Conservation (phyloP, 2,888 invertebrate genomes). For the Pseudococcus longispinus region DNA sequence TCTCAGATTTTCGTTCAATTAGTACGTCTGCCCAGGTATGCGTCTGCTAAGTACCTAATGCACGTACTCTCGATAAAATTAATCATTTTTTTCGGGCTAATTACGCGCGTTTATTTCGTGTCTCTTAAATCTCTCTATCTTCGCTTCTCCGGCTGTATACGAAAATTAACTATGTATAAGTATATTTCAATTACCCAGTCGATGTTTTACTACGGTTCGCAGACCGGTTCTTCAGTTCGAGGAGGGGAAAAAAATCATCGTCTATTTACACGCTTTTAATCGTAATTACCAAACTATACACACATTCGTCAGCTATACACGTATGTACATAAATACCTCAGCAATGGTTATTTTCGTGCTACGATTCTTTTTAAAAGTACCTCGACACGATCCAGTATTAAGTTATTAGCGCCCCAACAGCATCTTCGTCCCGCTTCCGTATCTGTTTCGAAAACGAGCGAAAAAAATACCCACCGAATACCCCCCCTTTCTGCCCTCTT, state of each 20-base stretch:
- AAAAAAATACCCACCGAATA: neutral
- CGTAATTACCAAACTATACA: neutral
- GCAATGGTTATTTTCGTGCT: neutral
- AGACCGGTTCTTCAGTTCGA: neutral
- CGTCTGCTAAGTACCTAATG: neutral
- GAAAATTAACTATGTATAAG: slow-evolving; percentile 13
- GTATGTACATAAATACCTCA: neutral
- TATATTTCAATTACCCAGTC: neutral
- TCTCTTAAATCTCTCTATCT: neutral
- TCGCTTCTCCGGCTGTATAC: neutral
- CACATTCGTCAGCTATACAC: neutral
- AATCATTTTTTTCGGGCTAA: slow-evolving; percentile 7
- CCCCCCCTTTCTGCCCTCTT: neutral
- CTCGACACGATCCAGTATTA: neutral
- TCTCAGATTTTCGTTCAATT: neutral
- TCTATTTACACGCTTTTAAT: slow-evolving; percentile 24
- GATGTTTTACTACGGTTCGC: neutral
- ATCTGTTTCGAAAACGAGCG: neutral
- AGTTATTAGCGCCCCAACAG: neutral
- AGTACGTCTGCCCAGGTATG: neutral
- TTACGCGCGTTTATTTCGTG: neutral
- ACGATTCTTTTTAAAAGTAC: neutral
- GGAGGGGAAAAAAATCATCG: neutral
- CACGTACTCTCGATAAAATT: neutral
- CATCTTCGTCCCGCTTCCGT: neutral